Percentiles rank a stretch among this genome's conserved stretches.
phyloP scores from a whole-genome alignment of 2,113 vertebrate species.

The Plestiodon gilberti region DNA sequence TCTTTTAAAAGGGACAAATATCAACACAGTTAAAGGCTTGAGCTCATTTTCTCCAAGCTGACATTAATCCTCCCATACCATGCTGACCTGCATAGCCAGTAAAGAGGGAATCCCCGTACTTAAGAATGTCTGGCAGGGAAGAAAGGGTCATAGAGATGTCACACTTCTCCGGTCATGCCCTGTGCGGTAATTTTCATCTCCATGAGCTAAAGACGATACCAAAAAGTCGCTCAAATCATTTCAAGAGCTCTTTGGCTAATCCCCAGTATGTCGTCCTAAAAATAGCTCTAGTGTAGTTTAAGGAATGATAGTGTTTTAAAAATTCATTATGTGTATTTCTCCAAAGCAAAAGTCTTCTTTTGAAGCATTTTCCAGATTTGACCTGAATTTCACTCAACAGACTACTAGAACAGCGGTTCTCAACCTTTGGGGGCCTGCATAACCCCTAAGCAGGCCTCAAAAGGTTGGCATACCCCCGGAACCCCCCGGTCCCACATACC shows the following conservation, averaged over 20 bases:
- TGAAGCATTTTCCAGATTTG: neutral
- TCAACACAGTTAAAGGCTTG: constrained; percentile 7
- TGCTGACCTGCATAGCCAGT: neutral
- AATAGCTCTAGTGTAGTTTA: neutral
- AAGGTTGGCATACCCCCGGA: no score
- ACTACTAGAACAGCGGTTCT: neutral
- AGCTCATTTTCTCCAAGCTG: constrained; percentile 30
- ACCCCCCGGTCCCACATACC: no score
- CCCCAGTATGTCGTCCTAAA: neutral
- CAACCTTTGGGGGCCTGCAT: no score
- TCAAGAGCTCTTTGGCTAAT: neutral
- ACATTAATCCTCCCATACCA: constrained; percentile 32
- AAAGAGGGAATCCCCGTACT: constrained; percentile 29
- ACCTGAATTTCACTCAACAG: neutral
- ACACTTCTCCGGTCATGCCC: neutral
- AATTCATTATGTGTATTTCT: neutral
- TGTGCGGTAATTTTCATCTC: neutral
- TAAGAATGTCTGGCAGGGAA: constrained; percentile 18
- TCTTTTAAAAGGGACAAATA: constrained; percentile 1
- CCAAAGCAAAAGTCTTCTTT: neutral
- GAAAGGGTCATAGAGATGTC: constrained; percentile 19
- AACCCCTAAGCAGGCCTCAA: no score
- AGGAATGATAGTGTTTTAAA: neutral
- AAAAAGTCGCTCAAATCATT: neutral
- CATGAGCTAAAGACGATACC: neutral